Conservation (phyloP, 2,888 invertebrate species). For the Eupithecia subumbrata region DNA sequence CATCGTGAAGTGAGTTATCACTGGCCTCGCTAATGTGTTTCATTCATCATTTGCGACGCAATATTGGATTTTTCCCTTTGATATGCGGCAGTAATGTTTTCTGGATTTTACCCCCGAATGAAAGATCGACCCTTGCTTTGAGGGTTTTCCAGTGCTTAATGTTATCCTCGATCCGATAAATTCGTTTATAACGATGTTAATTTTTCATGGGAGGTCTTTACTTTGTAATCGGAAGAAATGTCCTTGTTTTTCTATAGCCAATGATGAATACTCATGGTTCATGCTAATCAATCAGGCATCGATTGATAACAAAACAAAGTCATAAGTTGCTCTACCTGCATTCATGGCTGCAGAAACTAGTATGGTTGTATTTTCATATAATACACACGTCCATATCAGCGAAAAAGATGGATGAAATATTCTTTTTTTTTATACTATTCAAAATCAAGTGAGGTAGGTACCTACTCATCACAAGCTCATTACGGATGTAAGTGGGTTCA, state of each 20-base stretch:
- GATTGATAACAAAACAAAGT: neutral
- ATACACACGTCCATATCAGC: too few relatives aligned
- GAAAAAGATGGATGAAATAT: too few relatives aligned
- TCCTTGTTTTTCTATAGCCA: neutral
- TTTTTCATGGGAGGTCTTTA: neutral
- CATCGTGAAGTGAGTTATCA: slow-evolving; percentile 43
- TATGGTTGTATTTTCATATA: neutral
- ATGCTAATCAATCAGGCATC: neutral
- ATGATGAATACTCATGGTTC: neutral
- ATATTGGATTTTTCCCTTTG: slow-evolving; percentile 67
- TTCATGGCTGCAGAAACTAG: neutral
- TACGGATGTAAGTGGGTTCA: too few relatives aligned
- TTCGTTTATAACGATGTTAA: slow-evolving; percentile 10
- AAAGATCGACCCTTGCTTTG: slow-evolving; percentile 37
- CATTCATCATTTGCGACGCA: slow-evolving; percentile 66
- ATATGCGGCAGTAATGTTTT: slow-evolving; percentile 49
- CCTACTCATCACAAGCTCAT: too few relatives aligned
- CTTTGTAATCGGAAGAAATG: neutral
- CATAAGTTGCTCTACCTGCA: neutral
- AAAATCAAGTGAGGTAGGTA: too few relatives aligned
- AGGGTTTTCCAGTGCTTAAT: slow-evolving; percentile 26
- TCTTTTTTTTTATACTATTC: too few relatives aligned
- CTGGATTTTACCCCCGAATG: slow-evolving; percentile 41
- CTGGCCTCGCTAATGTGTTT: slow-evolving; percentile 65
- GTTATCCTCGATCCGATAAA: slow-evolving; percentile 14